A percentile compares a stretch with the other conserved stretches of the same genome.
Conservation (phyloP, 1,140 invertebrate genomes). For the Drosophila quadrilineata region DNA sequence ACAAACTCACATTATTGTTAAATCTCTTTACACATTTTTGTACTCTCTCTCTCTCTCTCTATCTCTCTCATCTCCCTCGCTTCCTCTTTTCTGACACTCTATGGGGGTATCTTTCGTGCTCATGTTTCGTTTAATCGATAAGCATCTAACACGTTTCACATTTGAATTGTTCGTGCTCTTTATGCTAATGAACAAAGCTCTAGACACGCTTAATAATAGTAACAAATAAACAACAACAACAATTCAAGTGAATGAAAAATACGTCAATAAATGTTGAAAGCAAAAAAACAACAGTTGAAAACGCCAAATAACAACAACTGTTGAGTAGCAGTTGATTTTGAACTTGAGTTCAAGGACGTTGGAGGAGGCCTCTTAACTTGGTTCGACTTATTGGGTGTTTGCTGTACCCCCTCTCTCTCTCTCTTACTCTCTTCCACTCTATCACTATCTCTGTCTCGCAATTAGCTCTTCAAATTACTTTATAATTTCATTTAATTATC, state of each 20-base stretch:
- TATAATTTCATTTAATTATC: constrained; percentile 44
- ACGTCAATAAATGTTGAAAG: not conserved
- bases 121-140: constrained; percentile 53
- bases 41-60: constrained; percentile 3
- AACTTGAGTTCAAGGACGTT: constrained; percentile 38
- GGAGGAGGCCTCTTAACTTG: constrained; percentile 21
- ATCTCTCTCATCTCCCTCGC: not conserved
- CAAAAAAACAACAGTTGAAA: constrained; percentile 3
- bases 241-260: constrained; percentile 11
- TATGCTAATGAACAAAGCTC: constrained; percentile 57
- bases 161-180: constrained; percentile 65
- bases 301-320: constrained; percentile 5
- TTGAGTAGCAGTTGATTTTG: constrained; percentile 11
- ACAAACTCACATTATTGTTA: constrained; percentile 6
- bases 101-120: constrained; percentile 30
- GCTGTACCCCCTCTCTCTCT: too few relatives aligned
- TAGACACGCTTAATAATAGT: constrained; percentile 26
- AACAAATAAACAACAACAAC: constrained; percentile 13
- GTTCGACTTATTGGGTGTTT: not conserved
- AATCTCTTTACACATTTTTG: not conserved
- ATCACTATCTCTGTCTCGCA: not conserved
- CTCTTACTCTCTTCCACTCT: not conserved
- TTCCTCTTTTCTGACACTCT: not conserved
- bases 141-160: constrained; percentile 69
- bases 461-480: not conserved